These are phyloP conservation scores for Oxyura jamaicensis DNA, from an alignment of 2,113 vertebrate species.

Conservation along the genomic window DNA sequence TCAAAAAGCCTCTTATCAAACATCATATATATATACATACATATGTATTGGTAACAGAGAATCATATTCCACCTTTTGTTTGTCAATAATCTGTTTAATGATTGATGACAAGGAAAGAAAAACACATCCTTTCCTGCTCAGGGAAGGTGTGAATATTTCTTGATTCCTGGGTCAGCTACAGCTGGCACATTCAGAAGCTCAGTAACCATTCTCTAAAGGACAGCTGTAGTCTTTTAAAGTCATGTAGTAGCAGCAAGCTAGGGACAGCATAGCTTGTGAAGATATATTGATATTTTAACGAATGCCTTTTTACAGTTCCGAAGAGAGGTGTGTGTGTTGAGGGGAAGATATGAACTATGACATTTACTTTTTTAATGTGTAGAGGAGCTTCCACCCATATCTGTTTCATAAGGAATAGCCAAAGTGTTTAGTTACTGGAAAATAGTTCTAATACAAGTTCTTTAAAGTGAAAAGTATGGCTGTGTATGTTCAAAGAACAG, in stretches of 20 bases:
- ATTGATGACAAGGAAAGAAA: not conserved
- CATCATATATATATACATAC: not conserved
- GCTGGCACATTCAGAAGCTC: not conserved
- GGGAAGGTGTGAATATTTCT: not conserved
- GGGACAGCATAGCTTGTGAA: not conserved
- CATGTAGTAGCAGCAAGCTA: not conserved
- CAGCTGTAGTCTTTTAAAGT: not conserved
- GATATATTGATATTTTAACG: not conserved
- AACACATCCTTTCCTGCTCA: not conserved
- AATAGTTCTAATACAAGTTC: not conserved
- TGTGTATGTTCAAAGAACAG: not conserved
- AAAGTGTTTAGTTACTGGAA: not conserved
- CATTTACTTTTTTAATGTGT: not conserved
- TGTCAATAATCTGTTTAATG: not conserved
- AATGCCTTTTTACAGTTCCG: not conserved
- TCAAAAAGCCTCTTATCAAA: not conserved
- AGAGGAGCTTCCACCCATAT: not conserved
- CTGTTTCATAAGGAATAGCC: not conserved
- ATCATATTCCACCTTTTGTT: not conserved
- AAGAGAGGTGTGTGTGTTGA: not conserved
- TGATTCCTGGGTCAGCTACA: not conserved
- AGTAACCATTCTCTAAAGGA: not conserved
- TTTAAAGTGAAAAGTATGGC: not conserved
- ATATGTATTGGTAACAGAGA: not conserved
- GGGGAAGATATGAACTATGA: not conserved